Percentiles rank a stretch among this genome's conserved stretches.
Evolutionary conservation across 2,113 vertebrate genomes (phyloP).

Genomic region (Crotalus viridis): DNA sequence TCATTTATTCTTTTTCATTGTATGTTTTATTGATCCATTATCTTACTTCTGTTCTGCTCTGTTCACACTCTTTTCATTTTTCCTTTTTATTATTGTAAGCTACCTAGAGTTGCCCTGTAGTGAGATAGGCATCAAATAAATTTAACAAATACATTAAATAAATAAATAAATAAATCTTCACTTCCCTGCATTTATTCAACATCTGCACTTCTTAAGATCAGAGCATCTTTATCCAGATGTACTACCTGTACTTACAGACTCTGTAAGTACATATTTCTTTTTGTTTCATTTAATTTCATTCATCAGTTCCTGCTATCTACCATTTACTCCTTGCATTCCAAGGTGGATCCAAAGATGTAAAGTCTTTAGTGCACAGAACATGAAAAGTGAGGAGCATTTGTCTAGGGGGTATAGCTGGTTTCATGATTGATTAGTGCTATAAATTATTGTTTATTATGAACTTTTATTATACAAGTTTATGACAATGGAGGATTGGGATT

Average conservation of each 20-base stretch:
- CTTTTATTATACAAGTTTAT: neutral
- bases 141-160: too few species aligned
- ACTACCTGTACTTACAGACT: neutral
- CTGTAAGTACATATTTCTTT: neutral
- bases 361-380: neutral
- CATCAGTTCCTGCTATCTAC: neutral
- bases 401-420: neutral
- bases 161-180: neutral
- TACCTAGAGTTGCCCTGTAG: too few species aligned
- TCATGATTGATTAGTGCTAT: neutral
- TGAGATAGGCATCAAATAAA: too few species aligned
- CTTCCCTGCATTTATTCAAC: neutral
- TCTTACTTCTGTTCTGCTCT: too few species aligned
- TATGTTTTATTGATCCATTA: too few species aligned
- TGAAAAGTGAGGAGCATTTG: neutral
- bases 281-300: neutral
- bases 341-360: neutral
- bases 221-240: neutral
- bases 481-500: neutral
- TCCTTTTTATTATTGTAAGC: too few species aligned
- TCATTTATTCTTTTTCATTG: too few species aligned
- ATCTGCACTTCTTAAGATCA: neutral
- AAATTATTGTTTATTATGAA: neutral
- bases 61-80: too few species aligned
- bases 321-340: neutral